phyloP scores from a whole-genome alignment of 1,140 invertebrate species.

The Eumaeus atala region DNA sequence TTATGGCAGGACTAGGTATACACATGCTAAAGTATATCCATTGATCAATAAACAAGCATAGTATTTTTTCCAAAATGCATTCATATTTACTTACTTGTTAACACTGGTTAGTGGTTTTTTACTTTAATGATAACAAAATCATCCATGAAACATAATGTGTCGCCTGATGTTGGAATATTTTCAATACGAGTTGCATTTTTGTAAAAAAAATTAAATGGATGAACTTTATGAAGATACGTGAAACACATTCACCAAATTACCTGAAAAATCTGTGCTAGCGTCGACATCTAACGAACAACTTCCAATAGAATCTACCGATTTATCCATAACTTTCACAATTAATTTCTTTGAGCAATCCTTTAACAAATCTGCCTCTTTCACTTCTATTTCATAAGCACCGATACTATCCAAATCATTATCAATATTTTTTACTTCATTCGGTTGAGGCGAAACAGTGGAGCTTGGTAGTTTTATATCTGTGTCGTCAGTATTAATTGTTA shows the following conservation, averaged over 20 bases:
- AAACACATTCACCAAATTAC: conserved; percentile 62
- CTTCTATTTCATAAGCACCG: conserved; percentile 62
- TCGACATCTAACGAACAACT: conserved; percentile 89
- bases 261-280: conserved; percentile 86
- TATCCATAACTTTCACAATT: conserved; percentile 77
- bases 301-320: conserved; percentile 83
- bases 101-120: too few species aligned
- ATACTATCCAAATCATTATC: conserved; percentile 58
- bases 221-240: conserved; percentile 4
- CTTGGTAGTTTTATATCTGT: conserved; percentile 61
- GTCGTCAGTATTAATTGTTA: conserved; percentile 60
- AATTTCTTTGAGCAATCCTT: conserved; percentile 56
- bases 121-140: too few species aligned
- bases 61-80: too few species aligned
- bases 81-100: too few species aligned
- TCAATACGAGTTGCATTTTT: background rate
- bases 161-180: too few species aligned
- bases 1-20: too few species aligned
- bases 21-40: too few species aligned
- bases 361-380: conserved; percentile 59
- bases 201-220: conserved; percentile 7
- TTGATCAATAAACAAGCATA: too few species aligned
- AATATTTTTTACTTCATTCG: conserved; percentile 35
- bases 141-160: too few species aligned
- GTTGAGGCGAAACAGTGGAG: conserved; percentile 58